Conservation (phyloP, 2,113 vertebrate genomes). For the Prietella phreatophila region DNA sequence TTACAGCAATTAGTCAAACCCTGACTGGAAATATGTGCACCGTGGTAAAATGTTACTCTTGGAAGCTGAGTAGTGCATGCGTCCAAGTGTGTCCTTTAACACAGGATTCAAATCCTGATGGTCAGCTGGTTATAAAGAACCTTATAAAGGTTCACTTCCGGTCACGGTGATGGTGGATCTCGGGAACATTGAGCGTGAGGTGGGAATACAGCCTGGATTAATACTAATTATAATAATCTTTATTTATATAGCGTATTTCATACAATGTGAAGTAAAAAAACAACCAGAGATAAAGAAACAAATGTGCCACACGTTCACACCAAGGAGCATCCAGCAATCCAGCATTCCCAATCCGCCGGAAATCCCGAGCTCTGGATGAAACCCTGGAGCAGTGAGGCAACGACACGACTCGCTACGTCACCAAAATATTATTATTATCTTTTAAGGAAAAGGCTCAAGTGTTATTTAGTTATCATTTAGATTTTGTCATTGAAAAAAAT, state of each 20-base stretch:
- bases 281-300: not conserved
- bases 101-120: not conserved
- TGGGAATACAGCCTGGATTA: not conserved
- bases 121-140: not conserved
- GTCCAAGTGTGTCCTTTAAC: not conserved
- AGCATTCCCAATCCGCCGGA: not conserved
- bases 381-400: not conserved
- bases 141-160: not conserved
- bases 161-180: not conserved
- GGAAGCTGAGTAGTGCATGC: not conserved
- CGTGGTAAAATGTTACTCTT: not conserved
- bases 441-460: too few species aligned
- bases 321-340: not conserved
- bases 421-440: too few species aligned
- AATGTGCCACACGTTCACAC: not conserved
- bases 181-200: not conserved
- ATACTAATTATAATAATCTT: not conserved
- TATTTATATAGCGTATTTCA: not conserved
- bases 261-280: not conserved
- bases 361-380: not conserved
- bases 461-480: not conserved
- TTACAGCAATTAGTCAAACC: conserved; percentile 9
- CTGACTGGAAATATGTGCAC: not conserved
- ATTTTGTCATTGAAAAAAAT: not conserved
- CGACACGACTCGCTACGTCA: not conserved